phyloP scores from a whole-genome alignment of 1,140 invertebrate species.

The Diuraphis noxia region DNA sequence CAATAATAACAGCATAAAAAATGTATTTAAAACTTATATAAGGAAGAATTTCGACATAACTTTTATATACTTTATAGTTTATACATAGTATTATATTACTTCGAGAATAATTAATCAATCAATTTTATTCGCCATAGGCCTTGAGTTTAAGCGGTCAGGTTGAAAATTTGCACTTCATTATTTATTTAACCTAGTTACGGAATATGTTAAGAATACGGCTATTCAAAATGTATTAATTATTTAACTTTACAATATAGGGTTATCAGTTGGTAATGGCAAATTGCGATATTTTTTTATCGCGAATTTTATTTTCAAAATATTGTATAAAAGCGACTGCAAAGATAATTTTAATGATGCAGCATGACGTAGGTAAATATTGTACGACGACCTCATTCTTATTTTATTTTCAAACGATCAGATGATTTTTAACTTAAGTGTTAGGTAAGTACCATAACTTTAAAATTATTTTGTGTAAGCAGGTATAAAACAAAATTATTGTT shows the following conservation, averaged over 20 bases:
- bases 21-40: background rate
- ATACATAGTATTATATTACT: background rate
- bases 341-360: background rate
- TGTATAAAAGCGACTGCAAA: background rate
- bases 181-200: background rate
- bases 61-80: background rate
- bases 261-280: background rate
- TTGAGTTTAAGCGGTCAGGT: background rate
- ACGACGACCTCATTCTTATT: background rate
- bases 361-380: background rate
- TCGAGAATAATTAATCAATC: background rate
- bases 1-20: background rate
- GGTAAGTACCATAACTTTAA: background rate
- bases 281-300: background rate
- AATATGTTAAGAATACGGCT: background rate
- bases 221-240: background rate
- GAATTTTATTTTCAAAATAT: conserved; percentile 11
- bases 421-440: background rate
- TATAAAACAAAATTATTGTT: background rate
- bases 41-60: background rate
- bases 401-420: background rate
- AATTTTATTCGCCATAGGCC: background rate
- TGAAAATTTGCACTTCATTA: background rate
- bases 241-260: background rate
- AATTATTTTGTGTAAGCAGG: background rate